phyloP scores from a whole-genome alignment of 1,140 invertebrate genomes.

The Drosophila pruinosa region DNA sequence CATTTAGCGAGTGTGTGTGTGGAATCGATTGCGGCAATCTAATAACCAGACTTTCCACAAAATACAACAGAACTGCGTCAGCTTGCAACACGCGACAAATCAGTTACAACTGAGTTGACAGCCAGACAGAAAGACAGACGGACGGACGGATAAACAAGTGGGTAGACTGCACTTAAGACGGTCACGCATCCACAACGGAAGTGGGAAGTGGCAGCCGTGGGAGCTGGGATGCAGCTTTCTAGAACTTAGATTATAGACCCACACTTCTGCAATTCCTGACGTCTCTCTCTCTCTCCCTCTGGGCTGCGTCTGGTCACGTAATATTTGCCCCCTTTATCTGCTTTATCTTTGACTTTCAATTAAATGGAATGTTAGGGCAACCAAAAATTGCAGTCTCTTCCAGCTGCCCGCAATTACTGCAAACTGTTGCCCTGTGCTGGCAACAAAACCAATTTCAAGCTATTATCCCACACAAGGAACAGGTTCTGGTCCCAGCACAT shows the following conservation, averaged over 20 bases:
- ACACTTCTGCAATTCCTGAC: not conserved
- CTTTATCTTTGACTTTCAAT: slow-evolving; percentile 13
- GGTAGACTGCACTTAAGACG: slow-evolving; percentile 36
- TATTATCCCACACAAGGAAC: slow-evolving; percentile 67
- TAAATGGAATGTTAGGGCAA: slow-evolving; percentile 12
- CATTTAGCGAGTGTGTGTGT: not conserved
- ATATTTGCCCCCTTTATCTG: not conserved
- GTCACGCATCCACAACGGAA: slow-evolving; percentile 49
- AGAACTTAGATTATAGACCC: not conserved
- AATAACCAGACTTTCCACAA: not conserved
- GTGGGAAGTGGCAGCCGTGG: slow-evolving; percentile 53
- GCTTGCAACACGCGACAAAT: not conserved
- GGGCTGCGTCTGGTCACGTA: slow-evolving; percentile 21
- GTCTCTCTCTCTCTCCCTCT: not conserved
- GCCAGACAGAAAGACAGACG: slow-evolving; percentile 4
- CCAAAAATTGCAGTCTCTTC: slow-evolving; percentile 7
- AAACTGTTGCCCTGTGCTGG: slow-evolving; percentile 14
- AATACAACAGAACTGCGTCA: not conserved
- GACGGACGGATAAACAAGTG: slow-evolving; percentile 20
- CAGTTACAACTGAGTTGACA: not conserved
- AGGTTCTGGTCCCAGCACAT: slow-evolving; percentile 36
- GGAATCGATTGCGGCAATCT: not conserved
- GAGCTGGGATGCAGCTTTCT: slow-evolving; percentile 20
- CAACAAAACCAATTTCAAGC: slow-evolving; percentile 61
- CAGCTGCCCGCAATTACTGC: slow-evolving; percentile 51